These are phyloP conservation scores for Caenorhabditis sinica DNA, from an alignment of 2,888 invertebrate genomes.

Conservation along the genomic window DNA sequence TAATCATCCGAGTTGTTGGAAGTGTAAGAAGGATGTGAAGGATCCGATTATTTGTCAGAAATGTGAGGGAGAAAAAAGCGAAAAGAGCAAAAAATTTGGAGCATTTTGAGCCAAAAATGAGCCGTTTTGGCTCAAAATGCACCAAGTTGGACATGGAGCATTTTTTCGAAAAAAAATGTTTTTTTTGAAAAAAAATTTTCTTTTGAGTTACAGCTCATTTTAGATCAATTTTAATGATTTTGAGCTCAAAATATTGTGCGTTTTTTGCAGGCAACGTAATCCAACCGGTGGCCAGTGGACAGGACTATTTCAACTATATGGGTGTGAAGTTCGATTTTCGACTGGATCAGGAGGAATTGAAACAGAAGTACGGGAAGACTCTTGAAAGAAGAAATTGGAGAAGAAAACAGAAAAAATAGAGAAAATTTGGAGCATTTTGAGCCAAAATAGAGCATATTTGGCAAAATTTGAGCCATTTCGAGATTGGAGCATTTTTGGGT, in stretches of 20 bases:
- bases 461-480: too few species aligned
- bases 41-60: slow-evolving; percentile 67
- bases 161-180: too few species aligned
- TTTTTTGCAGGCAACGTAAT: slow-evolving; percentile 64
- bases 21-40: slow-evolving; percentile 61
- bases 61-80: slow-evolving; percentile 51
- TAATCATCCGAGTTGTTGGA: slow-evolving; percentile 61
- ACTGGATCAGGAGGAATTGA: slow-evolving; percentile 67
- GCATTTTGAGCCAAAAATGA: not conserved
- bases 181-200: too few species aligned
- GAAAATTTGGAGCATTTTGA: not conserved
- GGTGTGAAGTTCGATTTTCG: slow-evolving; percentile 68
- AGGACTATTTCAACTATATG: slow-evolving; percentile 75
- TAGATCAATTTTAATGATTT: too few species aligned
- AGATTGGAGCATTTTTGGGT: too few species aligned
- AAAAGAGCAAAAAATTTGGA: too few species aligned
- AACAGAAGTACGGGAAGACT: slow-evolving; percentile 66
- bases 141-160: not conserved
- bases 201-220: too few species aligned
- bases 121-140: too few species aligned
- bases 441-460: too few species aligned
- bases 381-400: not conserved
- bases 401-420: too few species aligned
- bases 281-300: slow-evolving; percentile 55
- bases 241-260: not conserved